These are phyloP conservation scores for Dolichomitus sp. DNA, from an alignment of 2,888 invertebrate species.

Conservation along the genomic window DNA sequence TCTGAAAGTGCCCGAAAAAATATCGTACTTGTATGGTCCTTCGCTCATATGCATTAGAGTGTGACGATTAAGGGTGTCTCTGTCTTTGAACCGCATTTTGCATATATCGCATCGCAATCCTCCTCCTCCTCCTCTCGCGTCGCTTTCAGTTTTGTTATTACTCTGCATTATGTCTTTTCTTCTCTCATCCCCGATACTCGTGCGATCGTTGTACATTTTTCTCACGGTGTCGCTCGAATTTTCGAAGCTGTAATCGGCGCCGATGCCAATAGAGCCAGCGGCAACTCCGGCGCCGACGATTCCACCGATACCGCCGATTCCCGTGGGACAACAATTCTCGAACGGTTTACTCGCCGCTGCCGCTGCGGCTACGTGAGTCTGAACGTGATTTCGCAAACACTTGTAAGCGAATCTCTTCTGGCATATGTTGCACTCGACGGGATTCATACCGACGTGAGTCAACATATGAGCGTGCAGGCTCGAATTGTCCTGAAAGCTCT, in stretches of 20 bases:
- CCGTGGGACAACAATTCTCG: conserved; percentile 67
- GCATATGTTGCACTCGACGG: conserved; percentile 81
- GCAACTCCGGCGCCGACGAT: conserved; percentile 20
- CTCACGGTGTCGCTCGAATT: conserved; percentile 42
- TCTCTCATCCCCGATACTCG: conserved; percentile 23
- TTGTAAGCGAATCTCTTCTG: conserved; percentile 82
- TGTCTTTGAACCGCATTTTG: conserved; percentile 61
- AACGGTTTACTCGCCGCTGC: conserved; percentile 54
- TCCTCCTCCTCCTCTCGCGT: background rate
- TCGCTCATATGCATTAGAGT: conserved; percentile 75
- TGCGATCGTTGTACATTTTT: conserved; percentile 57
- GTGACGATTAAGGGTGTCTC: conserved; percentile 75
- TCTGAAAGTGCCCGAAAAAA: conserved; percentile 78
- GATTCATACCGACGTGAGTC: conserved; percentile 81
- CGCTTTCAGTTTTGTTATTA: conserved; percentile 9
- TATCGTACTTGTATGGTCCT: conserved; percentile 76
- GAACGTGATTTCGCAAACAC: conserved; percentile 81
- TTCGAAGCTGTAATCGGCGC: conserved; percentile 44
- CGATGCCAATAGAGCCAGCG: background rate
- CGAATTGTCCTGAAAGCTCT: conserved; percentile 79
- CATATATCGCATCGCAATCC: conserved; percentile 59
- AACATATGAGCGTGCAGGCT: conserved; percentile 82
- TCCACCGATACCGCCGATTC: conserved; percentile 29
- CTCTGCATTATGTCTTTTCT: conserved; percentile 39
- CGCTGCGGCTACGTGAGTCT: conserved; percentile 68